A percentile compares a stretch with the other conserved stretches of the same genome.
Evolutionary conservation across 2,797 vertebrate genomes (phyloP).

Genomic region (Caiman crocodilus): DNA sequence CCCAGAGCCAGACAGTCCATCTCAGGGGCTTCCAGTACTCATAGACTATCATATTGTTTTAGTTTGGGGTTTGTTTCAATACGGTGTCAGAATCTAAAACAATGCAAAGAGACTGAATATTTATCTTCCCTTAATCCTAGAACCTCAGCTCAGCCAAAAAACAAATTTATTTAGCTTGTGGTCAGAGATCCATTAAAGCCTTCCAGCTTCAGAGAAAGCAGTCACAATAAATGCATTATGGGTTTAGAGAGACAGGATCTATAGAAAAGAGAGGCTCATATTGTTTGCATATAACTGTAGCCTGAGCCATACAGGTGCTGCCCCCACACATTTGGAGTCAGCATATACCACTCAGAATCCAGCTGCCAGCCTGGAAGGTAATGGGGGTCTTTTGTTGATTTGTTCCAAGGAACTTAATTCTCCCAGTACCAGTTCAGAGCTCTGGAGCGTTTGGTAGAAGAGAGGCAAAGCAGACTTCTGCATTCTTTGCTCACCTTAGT

Average conservation of each 20-base stretch:
- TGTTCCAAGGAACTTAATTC: not conserved
- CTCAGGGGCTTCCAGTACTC: not conserved
- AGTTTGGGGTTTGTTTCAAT: not conserved
- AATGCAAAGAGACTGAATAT: not conserved
- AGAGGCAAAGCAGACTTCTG: not conserved
- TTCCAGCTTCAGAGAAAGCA: not conserved
- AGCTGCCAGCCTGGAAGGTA: not conserved
- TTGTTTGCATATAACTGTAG: not conserved
- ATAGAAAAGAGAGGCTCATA: not conserved
- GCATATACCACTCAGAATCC: too few species aligned
- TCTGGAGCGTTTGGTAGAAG: too few species aligned
- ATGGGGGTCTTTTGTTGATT: not conserved
- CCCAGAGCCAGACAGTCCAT: not conserved
- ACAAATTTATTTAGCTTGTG: constrained; percentile 14
- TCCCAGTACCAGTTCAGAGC: not conserved
- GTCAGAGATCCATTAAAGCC: constrained; percentile 18
- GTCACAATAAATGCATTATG: not conserved
- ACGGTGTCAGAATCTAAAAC: not conserved
- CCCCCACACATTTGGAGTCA: too few species aligned
- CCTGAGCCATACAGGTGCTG: not conserved
- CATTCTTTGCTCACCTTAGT: not conserved
- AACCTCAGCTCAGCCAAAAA: not conserved
- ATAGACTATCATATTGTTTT: not conserved
- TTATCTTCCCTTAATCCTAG: not conserved
- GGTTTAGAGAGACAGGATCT: not conserved